phyloP scores from a whole-genome alignment of 1,140 invertebrate genomes.

The Penaeus vannamei region DNA sequence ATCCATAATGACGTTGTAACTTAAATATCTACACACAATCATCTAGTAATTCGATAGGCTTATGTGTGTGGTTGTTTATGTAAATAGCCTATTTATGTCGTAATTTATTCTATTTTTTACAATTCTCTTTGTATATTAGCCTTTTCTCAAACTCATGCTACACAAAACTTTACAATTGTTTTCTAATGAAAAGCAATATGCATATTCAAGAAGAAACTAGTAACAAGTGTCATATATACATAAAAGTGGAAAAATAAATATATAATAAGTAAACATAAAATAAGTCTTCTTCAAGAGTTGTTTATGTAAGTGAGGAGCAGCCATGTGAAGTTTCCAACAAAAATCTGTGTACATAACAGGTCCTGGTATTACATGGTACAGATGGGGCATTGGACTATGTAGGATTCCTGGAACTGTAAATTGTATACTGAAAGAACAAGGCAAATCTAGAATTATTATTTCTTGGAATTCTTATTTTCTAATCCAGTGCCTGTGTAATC shows the following conservation, averaged over 20 bases:
- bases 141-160: too few species aligned
- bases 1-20: too few species aligned
- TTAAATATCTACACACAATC: too few species aligned
- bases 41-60: too few species aligned
- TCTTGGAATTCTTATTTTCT: background rate
- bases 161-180: background rate
- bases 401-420: too few species aligned
- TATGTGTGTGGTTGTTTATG: too few species aligned
- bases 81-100: too few species aligned
- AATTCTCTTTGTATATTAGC: background rate
- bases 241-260: background rate
- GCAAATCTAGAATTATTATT: background rate
- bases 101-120: too few species aligned
- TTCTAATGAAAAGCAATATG: background rate
- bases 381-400: too few species aligned
- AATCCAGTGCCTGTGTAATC: background rate
- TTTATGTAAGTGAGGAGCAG: background rate
- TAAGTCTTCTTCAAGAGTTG: background rate
- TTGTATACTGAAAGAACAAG: background rate
- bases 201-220: background rate
- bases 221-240: slow-evolving; percentile 22
- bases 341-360: background rate
- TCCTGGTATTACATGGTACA: background rate
- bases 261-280: background rate
- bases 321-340: background rate